Conservation (phyloP, 2,797 vertebrate species). For the Muraenolepis orangiensis region DNA sequence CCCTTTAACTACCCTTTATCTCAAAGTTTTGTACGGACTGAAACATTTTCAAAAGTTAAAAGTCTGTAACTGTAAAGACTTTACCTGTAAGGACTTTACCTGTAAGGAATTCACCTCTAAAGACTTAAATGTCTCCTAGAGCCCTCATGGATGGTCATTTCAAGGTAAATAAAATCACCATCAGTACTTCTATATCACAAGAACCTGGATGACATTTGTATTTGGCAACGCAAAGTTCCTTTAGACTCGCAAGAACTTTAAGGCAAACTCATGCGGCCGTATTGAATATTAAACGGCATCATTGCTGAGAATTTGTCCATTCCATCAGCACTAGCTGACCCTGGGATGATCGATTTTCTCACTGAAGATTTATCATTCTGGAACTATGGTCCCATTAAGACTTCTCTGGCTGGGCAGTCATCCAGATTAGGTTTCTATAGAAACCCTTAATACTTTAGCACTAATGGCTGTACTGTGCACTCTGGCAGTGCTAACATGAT, state of each 20-base stretch:
- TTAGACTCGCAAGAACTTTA: not conserved
- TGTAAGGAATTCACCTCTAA: no score
- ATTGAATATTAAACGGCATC: not conserved
- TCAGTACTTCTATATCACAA: no score
- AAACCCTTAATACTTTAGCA: not conserved
- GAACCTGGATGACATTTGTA: not conserved
- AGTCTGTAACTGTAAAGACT: not conserved
- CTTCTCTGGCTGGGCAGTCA: not conserved
- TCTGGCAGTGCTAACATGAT: not conserved
- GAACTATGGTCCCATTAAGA: slow-evolving; percentile 13
- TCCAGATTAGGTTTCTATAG: not conserved
- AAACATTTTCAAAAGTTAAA: not conserved
- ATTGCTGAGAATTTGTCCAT: not conserved
- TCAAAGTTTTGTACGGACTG: no score
- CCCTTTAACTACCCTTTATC: no score
- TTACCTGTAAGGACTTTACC: not conserved
- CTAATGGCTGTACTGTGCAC: not conserved
- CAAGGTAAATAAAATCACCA: not conserved
- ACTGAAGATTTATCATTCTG: slow-evolving; percentile 31
- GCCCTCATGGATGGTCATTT: not conserved
- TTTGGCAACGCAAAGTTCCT: not conserved
- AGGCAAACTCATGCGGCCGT: not conserved
- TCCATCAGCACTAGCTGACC: not conserved
- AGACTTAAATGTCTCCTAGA: not conserved
- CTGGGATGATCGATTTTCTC: slow-evolving; percentile 32